A percentile compares a stretch with the other conserved stretches of the same genome.
These are phyloP conservation scores for Himalopsyche kuldschensis DNA, from an alignment of 2,888 invertebrate genomes.

Conservation along the genomic window DNA sequence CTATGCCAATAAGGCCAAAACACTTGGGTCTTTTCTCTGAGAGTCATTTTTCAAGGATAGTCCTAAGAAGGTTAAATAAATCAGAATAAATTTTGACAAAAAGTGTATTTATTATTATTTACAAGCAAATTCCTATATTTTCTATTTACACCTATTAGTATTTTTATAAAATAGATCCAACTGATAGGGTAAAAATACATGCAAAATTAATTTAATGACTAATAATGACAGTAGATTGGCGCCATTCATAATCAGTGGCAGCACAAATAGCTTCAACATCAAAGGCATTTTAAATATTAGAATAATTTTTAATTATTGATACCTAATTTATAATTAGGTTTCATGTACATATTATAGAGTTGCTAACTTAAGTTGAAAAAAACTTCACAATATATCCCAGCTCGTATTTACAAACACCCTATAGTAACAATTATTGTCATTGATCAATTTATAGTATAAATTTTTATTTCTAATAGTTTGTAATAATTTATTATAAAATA, in stretches of 20 bases:
- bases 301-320: no score
- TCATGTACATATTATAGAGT: no score
- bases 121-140: not conserved
- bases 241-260: not conserved
- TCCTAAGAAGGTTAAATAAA: no score
- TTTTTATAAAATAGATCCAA: not conserved
- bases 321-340: no score
- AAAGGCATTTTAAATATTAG: not conserved
- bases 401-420: not conserved
- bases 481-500: not conserved
- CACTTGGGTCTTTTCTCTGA: no score
- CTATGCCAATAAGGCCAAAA: no score
- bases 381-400: not conserved
- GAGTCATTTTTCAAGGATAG: no score
- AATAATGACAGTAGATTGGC: not conserved
- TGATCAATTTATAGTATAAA: not conserved
- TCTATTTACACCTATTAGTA: not conserved
- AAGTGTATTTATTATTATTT: not conserved
- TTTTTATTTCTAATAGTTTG: not conserved
- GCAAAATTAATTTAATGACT: not conserved
- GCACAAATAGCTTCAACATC: not conserved
- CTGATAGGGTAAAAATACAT: not conserved
- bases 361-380: not conserved
- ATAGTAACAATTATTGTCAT: not conserved
- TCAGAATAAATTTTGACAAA: not conserved